Base-by-base conservation (phyloP, 2,888 invertebrate genomes). In the Stegophylla sp. region DNA sequence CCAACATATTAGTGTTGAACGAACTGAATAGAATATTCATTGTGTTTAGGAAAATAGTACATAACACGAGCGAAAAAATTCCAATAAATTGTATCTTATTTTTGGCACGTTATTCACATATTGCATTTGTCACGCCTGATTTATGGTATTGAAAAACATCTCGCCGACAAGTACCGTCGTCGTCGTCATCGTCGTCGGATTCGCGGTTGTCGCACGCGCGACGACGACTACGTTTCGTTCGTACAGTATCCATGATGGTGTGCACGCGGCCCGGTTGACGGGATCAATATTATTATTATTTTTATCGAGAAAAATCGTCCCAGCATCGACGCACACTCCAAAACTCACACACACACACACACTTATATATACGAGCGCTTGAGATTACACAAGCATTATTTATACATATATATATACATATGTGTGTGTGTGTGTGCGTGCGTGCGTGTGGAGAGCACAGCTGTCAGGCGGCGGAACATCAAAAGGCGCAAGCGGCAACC, bases 381-480 rank as follows among this genome's bases (percentile, higher is more conserved):
- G 10, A 23, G 56, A 17, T 17, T 23, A 51, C 17, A 20, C 20
- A n/a, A n/a, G n/a, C n/a, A n/a, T 56, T n/a, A n/a, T n/a, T 1
- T 23, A 23, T 34, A 34, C 7, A 34, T 34, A 34, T 34, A 34
- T 56, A 15, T 20, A 15, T 56, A 17, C 20, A 20, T 66, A n/a
- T 34, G n/a, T 66, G n/a, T n/a, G 43, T n/a, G 43, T 66, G n/a
- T 26, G 66, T 45, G 9, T 66, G 17, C 12, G 66, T 66, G 66
- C 23, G 79, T 53, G 79, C 23, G 77, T 13, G 45, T 51, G 75
- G 51, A 66, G 66, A 66, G 59, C 71, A 79, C 79, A 79, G 79
- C 79, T 71, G 79, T 79, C 79, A 41, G 79, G 71, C 79, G 79
- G 79, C 69, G 28, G 43, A 77, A 79, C 61, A 79, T 79, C 79